Evolutionary conservation across 2,797 vertebrate genomes (phyloP).

Genomic region (Arnoldichthys spilopterus): DNA sequence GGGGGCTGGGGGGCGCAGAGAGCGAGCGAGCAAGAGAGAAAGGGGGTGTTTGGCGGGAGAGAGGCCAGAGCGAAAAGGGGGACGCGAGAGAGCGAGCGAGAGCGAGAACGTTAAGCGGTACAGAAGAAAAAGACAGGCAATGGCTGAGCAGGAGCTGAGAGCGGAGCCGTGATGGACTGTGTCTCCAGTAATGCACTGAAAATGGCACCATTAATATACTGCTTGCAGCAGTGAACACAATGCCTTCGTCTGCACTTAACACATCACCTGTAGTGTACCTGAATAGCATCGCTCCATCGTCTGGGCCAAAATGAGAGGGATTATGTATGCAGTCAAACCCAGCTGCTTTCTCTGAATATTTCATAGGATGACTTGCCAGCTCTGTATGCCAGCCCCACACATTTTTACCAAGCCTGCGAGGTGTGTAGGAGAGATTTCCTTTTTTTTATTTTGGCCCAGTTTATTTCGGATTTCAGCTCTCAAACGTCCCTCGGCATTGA

Average conservation of each 20-base stretch:
- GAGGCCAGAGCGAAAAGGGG: conserved; percentile 66
- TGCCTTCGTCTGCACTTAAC: conserved; percentile 57
- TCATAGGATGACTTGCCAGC: conserved; percentile 77
- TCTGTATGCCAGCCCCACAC: conserved; percentile 69
- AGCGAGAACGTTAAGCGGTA: conserved; percentile 49
- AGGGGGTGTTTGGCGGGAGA: conserved; percentile 57
- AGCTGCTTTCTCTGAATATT: conserved; percentile 82
- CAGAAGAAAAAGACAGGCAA: conserved; percentile 70
- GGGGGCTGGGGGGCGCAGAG: conserved; percentile 36
- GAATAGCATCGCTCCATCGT: conserved; percentile 58
- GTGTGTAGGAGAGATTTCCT: conserved; percentile 47
- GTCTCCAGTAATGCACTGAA: conserved; percentile 78
- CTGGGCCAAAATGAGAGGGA: conserved; percentile 66
- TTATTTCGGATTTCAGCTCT: conserved; percentile 6
- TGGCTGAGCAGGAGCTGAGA: conserved; percentile 73
- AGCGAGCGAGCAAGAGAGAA: conserved; percentile 48
- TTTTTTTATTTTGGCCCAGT: conserved; percentile 56
- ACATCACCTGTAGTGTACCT: conserved; percentile 57
- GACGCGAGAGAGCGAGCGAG: conserved; percentile 48
- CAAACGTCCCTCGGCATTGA: not conserved
- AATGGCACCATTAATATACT: conserved; percentile 79
- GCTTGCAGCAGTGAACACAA: conserved; percentile 50
- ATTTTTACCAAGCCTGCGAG: conserved; percentile 57
- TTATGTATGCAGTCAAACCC: conserved; percentile 81
- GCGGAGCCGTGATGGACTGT: conserved; percentile 68